Conservation (phyloP, 2,113 vertebrate genomes). For the Peromyscus polionotus region DNA sequence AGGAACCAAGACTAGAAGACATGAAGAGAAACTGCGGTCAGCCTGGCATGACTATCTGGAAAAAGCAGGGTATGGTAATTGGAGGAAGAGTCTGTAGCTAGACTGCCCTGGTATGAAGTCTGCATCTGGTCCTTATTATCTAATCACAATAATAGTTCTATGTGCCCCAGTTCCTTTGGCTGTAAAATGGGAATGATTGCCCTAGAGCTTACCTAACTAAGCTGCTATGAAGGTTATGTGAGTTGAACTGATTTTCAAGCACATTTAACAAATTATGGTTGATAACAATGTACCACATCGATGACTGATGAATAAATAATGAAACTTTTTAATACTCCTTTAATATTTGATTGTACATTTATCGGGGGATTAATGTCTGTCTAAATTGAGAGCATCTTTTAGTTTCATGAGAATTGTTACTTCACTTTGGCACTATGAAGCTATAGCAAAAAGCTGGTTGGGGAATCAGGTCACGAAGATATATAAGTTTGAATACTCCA, state of each 20-base stretch:
- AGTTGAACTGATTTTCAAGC: not conserved
- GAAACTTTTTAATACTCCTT: not conserved
- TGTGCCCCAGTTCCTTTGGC: constrained; percentile 10
- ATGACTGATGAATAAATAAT: constrained; percentile 27
- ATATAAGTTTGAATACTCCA: not conserved
- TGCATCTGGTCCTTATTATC: not conserved
- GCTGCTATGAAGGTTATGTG: not conserved
- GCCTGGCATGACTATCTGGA: not conserved
- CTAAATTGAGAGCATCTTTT: not conserved
- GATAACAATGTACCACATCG: not conserved
- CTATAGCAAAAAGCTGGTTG: not conserved
- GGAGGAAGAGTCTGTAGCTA: not conserved
- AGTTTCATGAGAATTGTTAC: not conserved
- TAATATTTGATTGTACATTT: not conserved
- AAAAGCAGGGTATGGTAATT: not conserved
- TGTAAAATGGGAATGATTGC: not conserved
- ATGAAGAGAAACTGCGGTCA: not conserved
- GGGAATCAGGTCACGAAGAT: not conserved
- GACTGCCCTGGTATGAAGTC: not conserved
- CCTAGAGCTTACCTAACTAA: not conserved
- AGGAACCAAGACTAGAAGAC: not conserved
- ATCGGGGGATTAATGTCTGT: not conserved
- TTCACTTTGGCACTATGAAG: not conserved
- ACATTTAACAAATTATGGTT: not conserved
- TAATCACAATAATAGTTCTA: not conserved